Evolutionary conservation across 2,797 vertebrate genomes (phyloP), one percentile per base, ranked within the genome.

Genomic region (Crax fasciolata): DNA sequence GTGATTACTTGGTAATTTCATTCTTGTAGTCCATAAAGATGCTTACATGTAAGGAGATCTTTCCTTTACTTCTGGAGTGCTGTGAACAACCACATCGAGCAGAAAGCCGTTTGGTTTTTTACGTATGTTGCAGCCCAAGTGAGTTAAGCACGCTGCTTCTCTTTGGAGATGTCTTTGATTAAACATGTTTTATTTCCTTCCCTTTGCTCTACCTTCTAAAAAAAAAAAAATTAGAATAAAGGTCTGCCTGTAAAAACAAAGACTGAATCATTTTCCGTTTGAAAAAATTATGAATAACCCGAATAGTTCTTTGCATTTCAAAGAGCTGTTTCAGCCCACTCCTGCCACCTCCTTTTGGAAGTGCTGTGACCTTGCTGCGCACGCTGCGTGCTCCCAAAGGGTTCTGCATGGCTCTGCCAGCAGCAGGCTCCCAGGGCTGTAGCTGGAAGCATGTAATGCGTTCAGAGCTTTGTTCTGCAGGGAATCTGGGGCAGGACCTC

Each of bases 51-150:
- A 84, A 86, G 68, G 84, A 74, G 68, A 57, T 94, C 27, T 81
- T 67, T 62, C n/a, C 41, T 81, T 94, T 87, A 24, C 76, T 76
- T 89, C 66, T 91, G 70, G 82, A 89, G 62, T 86, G 48, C 87
- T 30, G 21, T 46, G 66, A 94, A 78, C 86, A 93, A 91, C 76
- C 76, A 75, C 35, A 70, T 78, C 89, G 73, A 59, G 76, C 51
- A 87, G 68, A 84, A 92, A 39, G 57, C 4, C 61, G 41, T 84
- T 95, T 83, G 28, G 18, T 80, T 92, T 68, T 81, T 74, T 85
- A 55, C 23, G 23, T 62, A 27, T 52, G n/a, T 77, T 89, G 20
- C 2, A 8, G 73, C 68, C 75, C 0, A 2, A 91, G 24, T 44
- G 72, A 66, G 48, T 66, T 66, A 52, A 75, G 58, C 55, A 30